Evolutionary conservation across 2,113 vertebrate species (phyloP).

Genomic region (Morphnarchus princeps): DNA sequence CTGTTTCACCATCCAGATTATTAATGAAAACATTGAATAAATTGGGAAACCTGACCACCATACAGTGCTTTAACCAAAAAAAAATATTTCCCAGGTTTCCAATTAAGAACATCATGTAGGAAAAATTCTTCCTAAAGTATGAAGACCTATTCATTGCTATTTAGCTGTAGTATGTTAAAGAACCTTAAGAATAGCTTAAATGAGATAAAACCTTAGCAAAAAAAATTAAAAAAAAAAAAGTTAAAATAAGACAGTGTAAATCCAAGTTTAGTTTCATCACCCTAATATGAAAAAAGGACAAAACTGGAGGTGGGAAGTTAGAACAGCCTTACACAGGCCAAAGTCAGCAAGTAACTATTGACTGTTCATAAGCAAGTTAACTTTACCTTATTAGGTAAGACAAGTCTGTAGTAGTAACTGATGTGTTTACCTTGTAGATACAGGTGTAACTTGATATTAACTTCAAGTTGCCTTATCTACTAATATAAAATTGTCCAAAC

Average conservation of each 20-base stretch:
- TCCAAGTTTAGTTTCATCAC: not conserved
- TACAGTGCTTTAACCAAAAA: not conserved
- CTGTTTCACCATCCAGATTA: not conserved
- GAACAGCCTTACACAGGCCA: not conserved
- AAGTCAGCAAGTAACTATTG: not conserved
- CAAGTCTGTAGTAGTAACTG: not conserved
- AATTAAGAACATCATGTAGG: fast-evolving
- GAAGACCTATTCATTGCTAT: not conserved
- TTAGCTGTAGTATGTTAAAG: not conserved
- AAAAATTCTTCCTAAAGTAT: not conserved
- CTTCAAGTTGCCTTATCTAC: not conserved
- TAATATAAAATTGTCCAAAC: not conserved
- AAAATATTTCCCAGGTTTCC: not conserved
- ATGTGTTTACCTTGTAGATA: not conserved
- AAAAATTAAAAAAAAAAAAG: too few species aligned
- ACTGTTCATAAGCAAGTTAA: not conserved
- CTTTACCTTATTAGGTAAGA: not conserved
- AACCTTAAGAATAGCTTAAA: not conserved
- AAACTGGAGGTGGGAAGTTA: not conserved
- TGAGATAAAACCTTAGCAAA: not conserved
- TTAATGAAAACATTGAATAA: not conserved
- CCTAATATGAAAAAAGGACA: not conserved
- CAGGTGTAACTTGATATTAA: not conserved
- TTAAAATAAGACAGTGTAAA: not conserved
- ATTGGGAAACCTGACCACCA: not conserved